Evolutionary conservation across 1,140 invertebrate genomes (phyloP).

Genomic region (Bombus difficillimus): DNA sequence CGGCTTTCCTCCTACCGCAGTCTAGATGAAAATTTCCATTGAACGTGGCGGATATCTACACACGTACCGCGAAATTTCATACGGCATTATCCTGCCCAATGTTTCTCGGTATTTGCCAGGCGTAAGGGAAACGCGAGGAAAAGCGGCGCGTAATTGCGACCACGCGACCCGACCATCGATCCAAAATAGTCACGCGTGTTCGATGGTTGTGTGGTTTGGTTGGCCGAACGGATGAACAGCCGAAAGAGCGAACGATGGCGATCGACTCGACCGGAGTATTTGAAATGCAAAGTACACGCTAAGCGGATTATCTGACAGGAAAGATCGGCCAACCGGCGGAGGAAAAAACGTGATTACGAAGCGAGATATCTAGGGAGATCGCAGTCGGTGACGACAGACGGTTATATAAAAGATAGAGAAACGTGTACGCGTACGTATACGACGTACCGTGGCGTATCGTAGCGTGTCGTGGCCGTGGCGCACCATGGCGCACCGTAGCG

Average conservation of each 20-base stretch:
- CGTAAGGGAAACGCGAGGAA: too few species aligned
- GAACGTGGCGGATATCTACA: neutral
- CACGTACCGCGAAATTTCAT: neutral
- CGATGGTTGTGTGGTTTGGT: too few species aligned
- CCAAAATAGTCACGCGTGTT: too few species aligned
- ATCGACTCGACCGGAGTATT: constrained; percentile 65
- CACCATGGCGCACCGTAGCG: too few species aligned
- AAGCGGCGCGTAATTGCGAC: too few species aligned
- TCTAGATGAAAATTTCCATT: constrained; percentile 45
- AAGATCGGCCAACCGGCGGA: constrained; percentile 47
- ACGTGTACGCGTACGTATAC: constrained; percentile 9
- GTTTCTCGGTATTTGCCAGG: too few species aligned
- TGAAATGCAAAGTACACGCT: constrained; percentile 76
- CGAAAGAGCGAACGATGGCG: constrained; percentile 39
- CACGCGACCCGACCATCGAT: too few species aligned
- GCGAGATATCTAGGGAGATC: constrained; percentile 65
- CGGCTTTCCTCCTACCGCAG: neutral
- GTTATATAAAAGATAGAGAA: constrained; percentile 75
- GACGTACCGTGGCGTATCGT: neutral
- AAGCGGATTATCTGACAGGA: constrained; percentile 71
- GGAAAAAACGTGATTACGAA: constrained; percentile 47
- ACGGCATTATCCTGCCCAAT: too few species aligned
- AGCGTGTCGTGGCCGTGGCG: neutral
- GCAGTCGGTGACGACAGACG: constrained; percentile 75
- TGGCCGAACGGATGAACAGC: neutral